Evolutionary conservation across 2,113 vertebrate species (phyloP), one percentile per base, ranked within the genome.

Genomic region (Oncorhynchus clarkii): DNA sequence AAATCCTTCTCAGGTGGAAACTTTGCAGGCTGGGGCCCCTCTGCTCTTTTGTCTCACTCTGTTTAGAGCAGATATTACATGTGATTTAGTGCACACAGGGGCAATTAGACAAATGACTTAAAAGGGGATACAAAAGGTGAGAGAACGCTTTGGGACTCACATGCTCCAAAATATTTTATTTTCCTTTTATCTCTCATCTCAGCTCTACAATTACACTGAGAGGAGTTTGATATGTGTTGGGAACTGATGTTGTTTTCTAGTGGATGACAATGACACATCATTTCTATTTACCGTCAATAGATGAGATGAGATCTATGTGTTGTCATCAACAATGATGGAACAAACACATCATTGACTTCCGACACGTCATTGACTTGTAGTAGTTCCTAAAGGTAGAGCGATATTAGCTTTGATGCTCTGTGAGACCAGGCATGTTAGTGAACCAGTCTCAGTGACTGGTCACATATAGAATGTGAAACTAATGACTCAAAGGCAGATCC

Each of bases 11-110:
- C 14, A 18, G 75, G 80, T 75, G 85, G 85, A 90, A 90, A 90
- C 86, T 77, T 71, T 34, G 71, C 39, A 29, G 73, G 72, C 74
- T 69, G 73, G 75, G 87, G 81, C 80, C 78, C 67, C 49, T 86
- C 74, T 78, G 5, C 81, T 54, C 79, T 86, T 74, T 78, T 65
- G 74, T 71, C 85, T 86, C 68, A 85, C 81, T 86, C 72, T 80
- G 73, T 82, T 78, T 78, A 51, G 78, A 67, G 78, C 79, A 80
- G 87, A 88, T 83, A 89, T 87, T 83, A 87, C 77, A 75, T 57
- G 71, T 74, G 70, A 59, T 67, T 79, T 29, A n/a, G 26, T 67
- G 65, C 77, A 81, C 75, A 74, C 78, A 86, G 45, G 77, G 79
- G 29, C 76, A 71, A 82, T 70, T 71, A 74, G 27, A 57, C 67